Conservation (phyloP, 2,888 invertebrate species). For the Dinocampus coccinellae region DNA sequence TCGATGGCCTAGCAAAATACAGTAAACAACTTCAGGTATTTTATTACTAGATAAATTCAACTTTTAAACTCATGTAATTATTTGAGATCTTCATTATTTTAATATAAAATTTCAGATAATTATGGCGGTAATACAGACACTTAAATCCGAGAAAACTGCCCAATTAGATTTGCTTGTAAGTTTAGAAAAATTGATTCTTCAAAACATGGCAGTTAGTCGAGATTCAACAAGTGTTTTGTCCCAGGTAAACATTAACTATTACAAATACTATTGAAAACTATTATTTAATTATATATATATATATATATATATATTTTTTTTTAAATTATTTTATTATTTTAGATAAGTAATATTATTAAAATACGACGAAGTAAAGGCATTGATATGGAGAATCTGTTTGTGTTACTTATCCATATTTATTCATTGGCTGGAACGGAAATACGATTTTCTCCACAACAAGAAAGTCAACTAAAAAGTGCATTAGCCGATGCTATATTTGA, state of each 20-base stretch:
- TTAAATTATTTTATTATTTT: conserved; percentile 49
- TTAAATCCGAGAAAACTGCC: conserved; percentile 72
- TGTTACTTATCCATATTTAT: conserved; percentile 74
- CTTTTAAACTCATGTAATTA: neutral
- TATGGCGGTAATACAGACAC: conserved; percentile 72
- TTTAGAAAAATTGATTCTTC: conserved; percentile 75
- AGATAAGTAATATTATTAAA: conserved; percentile 74
- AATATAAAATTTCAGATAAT: conserved; percentile 62
- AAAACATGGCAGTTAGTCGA: conserved; percentile 63
- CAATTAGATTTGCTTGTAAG: conserved; percentile 74
- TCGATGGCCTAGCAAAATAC: conserved; percentile 49
- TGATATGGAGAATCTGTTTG: conserved; percentile 73
- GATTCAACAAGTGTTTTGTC: conserved; percentile 72
- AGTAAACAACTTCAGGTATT: conserved; percentile 62
- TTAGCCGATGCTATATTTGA: conserved; percentile 74
- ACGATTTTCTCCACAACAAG: conserved; percentile 71
- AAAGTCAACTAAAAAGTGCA: conserved; percentile 70
- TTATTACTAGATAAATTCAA: neutral
- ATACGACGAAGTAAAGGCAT: conserved; percentile 72
- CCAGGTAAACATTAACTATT: conserved; percentile 60
- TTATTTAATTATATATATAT: conserved; percentile 63
- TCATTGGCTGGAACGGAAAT: conserved; percentile 75
- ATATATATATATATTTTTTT: conserved; percentile 53
- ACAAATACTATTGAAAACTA: neutral
- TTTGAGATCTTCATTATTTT: neutral